phyloP scores from a whole-genome alignment of 2,113 vertebrate genomes.

The Datnioides undecimradiatus region DNA sequence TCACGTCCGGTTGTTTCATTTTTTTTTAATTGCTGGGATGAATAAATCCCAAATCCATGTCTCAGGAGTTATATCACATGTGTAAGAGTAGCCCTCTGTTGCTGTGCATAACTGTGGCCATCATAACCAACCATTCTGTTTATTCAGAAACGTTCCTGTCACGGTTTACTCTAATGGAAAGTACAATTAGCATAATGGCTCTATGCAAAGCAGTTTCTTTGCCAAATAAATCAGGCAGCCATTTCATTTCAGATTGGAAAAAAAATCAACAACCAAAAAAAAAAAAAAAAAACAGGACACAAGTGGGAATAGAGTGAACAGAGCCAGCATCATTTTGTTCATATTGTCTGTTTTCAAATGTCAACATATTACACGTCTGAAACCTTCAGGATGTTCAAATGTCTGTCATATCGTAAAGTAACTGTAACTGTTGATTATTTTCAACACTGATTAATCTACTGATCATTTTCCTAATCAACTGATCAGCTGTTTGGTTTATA shows the following conservation, averaged over 20 bases:
- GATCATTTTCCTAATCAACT: neutral
- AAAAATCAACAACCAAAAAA: too few relatives aligned
- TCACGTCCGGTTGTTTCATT: too few relatives aligned
- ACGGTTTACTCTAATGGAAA: slow-evolving; percentile 21
- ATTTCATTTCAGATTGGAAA: neutral
- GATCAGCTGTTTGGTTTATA: neutral
- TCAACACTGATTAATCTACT: neutral
- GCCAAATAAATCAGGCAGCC: slow-evolving; percentile 17
- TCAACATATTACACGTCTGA: neutral
- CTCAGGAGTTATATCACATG: neutral
- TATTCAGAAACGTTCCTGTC: neutral
- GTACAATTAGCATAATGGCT: slow-evolving; percentile 24
- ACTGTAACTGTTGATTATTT: too few relatives aligned
- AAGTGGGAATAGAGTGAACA: neutral
- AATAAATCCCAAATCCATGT: neutral
- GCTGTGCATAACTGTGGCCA: neutral
- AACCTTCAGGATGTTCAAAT: neutral
- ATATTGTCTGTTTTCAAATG: neutral
- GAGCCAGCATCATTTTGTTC: neutral
- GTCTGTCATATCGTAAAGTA: neutral
- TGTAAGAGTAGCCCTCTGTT: neutral
- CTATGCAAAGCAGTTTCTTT: slow-evolving; percentile 11
- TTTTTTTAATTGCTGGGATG: neutral
- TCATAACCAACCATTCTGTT: neutral
- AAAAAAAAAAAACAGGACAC: neutral